These are phyloP conservation scores for Rhinolophus ferrumequinum DNA, from an alignment of 2,113 vertebrate genomes.

Conservation along the genomic window DNA sequence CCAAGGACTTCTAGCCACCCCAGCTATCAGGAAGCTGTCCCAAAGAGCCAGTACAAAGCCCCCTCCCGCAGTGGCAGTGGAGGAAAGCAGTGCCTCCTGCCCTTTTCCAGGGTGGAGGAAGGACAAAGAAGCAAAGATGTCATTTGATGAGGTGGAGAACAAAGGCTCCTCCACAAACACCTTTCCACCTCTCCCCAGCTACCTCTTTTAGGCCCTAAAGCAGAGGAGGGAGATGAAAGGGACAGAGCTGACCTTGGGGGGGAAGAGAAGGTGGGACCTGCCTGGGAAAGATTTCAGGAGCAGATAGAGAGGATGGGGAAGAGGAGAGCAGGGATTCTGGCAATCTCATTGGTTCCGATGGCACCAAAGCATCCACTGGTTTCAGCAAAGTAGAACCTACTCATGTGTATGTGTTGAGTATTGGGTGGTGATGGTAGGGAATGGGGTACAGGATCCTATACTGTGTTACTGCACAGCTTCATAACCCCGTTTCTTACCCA, in stretches of 20 bases:
- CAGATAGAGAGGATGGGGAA: conserved; percentile 53
- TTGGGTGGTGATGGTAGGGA: background rate
- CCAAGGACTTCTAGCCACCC: background rate
- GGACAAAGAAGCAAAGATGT: conserved; percentile 47
- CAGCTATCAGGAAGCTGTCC: background rate
- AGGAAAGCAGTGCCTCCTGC: background rate
- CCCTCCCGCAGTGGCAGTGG: background rate
- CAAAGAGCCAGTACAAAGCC: background rate
- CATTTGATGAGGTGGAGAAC: conserved; percentile 61
- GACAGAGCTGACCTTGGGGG: conserved; percentile 32
- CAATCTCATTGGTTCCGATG: conserved; percentile 24
- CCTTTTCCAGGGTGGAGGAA: conserved; percentile 44
- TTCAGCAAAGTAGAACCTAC: conserved; percentile 11
- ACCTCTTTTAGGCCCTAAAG: conserved; percentile 59
- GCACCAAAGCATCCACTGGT: conserved; percentile 50
- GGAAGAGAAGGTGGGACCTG: conserved; percentile 24
- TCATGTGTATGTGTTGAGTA: background rate
- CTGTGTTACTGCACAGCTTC: background rate
- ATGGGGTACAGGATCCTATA: background rate
- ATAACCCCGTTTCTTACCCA: background rate
- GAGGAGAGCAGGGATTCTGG: background rate
- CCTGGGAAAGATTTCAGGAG: conserved; percentile 58
- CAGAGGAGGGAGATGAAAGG: conserved; percentile 65
- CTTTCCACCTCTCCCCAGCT: background rate
- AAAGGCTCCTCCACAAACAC: conserved; percentile 46